Evolutionary conservation across 2,888 invertebrate species (phyloP), one percentile per base, ranked within the genome.

Genomic region (Campoplex capitator): DNA sequence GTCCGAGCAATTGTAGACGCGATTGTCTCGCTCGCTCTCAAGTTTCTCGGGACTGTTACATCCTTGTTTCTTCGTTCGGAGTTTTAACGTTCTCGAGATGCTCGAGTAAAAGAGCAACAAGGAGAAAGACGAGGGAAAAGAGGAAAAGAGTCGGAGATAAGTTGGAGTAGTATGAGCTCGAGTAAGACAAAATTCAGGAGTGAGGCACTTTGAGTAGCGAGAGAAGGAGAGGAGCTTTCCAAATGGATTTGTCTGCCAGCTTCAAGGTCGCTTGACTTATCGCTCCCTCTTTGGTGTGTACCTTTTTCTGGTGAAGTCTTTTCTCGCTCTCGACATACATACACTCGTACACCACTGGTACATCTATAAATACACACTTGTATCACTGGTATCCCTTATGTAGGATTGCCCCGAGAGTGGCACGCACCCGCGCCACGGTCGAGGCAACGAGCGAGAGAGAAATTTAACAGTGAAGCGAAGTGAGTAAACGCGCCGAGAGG

Each of bases 201-300:
- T 62, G 86, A 74, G 58, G 51, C 58, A 70, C 51, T 74, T 85
- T 62, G 70, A 79, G 82, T 18, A 68, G 75, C 42, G 68, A 83
- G 76, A 70, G 58, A 48, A 45, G 68, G 76, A 83, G 67, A 75
- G 58, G 54, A 82, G 75, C 58, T 77, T 84, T 87, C 84, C 87
- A 84, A 87, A 87, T 87, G 87, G 87, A 87, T 87, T 87, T 84
- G 88, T 84, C 88, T 79, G 88, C 88, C 84, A 83, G 84, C 82
- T 79, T 87, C 88, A 89, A 89, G 89, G 89, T 81, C 88, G 81
- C 76, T 86, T 85, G 83, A 87, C 87, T 87, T 87, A 87, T 87
- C 87, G 87, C 54, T 70, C 84, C 84, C 79, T 76, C 82, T 42
- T 75, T 81, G 78, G 45, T 32, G 28, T 45, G 48, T 70, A 62